Conservation (phyloP, 2,888 invertebrate genomes). For the Malthinus seriepunctatus region DNA sequence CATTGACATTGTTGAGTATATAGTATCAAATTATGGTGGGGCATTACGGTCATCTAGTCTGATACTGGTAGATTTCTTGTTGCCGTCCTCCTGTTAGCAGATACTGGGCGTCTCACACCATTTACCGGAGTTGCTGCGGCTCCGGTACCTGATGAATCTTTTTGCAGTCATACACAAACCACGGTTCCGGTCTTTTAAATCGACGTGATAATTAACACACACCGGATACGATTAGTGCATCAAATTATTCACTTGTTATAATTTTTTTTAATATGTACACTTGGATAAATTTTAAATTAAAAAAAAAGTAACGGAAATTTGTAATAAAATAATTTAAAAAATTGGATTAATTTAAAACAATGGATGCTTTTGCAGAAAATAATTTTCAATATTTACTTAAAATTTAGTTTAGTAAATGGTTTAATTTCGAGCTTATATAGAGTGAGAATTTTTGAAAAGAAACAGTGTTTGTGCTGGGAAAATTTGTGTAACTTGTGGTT, state of each 20-base stretch:
- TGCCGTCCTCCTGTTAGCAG: constrained; percentile 21
- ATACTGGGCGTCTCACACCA: constrained; percentile 26
- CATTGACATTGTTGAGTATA: constrained; percentile 17
- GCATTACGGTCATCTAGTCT: constrained; percentile 23
- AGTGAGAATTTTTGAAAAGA: too few species aligned
- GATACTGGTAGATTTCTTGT: constrained; percentile 17
- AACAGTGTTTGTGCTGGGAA: too few species aligned
- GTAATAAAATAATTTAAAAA: neutral
- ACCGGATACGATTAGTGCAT: constrained; percentile 14
- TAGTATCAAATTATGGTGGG: constrained; percentile 15
- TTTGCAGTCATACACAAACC: constrained; percentile 27
- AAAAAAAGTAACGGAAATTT: neutral
- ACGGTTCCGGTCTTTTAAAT: constrained; percentile 28
- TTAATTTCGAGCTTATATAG: too few species aligned
- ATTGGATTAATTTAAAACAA: neutral
- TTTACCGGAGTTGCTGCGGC: constrained; percentile 23
- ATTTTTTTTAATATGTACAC: too few species aligned
- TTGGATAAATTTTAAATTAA: constrained; percentile 1
- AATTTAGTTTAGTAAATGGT: constrained; percentile 12
- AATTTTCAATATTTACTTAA: constrained; percentile 26
- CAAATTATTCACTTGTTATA: neutral
- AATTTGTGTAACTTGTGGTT: too few species aligned
- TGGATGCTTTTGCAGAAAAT: constrained; percentile 26
- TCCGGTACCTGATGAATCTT: constrained; percentile 22
- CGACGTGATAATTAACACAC: constrained; percentile 8